Percentiles rank a stretch among this genome's conserved stretches.
Evolutionary conservation across 2,113 vertebrate genomes (phyloP).

Genomic region (Dermatemys mawii): DNA sequence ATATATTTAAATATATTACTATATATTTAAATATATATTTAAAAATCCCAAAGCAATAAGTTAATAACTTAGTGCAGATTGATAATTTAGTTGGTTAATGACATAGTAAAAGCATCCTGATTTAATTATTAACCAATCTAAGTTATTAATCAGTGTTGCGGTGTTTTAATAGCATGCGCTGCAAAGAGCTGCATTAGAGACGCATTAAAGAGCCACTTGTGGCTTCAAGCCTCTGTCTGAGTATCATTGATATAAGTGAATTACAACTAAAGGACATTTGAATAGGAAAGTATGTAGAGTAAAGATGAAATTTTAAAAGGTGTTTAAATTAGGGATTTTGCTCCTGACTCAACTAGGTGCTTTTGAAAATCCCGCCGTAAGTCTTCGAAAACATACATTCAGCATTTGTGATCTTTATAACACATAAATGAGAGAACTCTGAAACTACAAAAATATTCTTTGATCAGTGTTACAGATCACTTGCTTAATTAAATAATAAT

Average conservation of each 20-base stretch:
- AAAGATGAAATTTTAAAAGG: neutral
- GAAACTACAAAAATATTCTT: neutral
- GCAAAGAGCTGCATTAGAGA: too few relatives aligned
- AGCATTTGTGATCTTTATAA: slow-evolving; percentile 30
- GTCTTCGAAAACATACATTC: neutral
- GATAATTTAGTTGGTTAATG: too few relatives aligned
- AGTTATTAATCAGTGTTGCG: too few relatives aligned
- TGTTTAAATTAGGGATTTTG: neutral
- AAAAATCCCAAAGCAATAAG: too few relatives aligned
- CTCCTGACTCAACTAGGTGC: neutral
- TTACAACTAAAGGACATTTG: neutral
- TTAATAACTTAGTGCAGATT: too few relatives aligned
- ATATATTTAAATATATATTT: too few relatives aligned
- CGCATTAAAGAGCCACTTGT: too few relatives aligned
- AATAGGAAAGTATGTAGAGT: neutral
- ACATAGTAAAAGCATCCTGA: too few relatives aligned
- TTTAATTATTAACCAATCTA: too few relatives aligned
- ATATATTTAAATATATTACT: too few relatives aligned
- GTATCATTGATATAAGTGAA: neutral
- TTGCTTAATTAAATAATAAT: neutral
- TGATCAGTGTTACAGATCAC: neutral
- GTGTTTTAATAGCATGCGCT: too few relatives aligned
- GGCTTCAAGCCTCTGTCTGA: too few relatives aligned
- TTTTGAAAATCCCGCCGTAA: neutral
- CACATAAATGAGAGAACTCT: neutral